Evolutionary conservation across 1,140 invertebrate genomes (phyloP).

Genomic region (Drosophila seguyi): DNA sequence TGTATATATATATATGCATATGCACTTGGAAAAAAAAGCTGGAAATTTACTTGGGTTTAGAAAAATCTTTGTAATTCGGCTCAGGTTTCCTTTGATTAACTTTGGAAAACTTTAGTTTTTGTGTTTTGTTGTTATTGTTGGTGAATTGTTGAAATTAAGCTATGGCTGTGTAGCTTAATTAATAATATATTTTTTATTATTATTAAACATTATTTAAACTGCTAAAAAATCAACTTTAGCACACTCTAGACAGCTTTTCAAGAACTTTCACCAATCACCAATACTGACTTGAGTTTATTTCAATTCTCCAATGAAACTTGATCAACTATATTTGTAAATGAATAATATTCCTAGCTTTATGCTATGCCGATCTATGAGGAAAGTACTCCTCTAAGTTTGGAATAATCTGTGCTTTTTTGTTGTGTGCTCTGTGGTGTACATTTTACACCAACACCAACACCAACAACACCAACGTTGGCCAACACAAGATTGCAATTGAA

Average conservation of each 20-base stretch:
- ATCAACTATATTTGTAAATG: background rate
- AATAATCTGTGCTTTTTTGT: constrained; percentile 6
- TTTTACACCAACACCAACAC: constrained; percentile 6
- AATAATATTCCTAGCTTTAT: background rate
- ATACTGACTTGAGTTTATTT: background rate
- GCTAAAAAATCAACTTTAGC: no score
- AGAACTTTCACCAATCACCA: background rate
- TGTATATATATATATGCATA: background rate
- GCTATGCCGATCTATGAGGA: background rate
- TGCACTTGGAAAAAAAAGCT: background rate
- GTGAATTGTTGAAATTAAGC: constrained; percentile 1
- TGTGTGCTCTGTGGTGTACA: constrained; percentile 9
- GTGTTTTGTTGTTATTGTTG: background rate
- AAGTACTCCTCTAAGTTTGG: background rate
- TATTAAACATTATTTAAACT: background rate
- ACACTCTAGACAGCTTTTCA: background rate
- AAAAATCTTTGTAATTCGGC: background rate
- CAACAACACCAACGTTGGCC: constrained; percentile 1
- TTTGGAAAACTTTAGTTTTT: background rate
- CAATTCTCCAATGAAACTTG: background rate
- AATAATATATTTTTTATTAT: no score
- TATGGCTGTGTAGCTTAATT: no score
- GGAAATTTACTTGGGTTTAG: background rate
- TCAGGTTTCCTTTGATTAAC: background rate
- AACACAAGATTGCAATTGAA: constrained; percentile 70